phyloP scores from a whole-genome alignment of 1,140 invertebrate genomes.

The Diorhabda sublineata region DNA sequence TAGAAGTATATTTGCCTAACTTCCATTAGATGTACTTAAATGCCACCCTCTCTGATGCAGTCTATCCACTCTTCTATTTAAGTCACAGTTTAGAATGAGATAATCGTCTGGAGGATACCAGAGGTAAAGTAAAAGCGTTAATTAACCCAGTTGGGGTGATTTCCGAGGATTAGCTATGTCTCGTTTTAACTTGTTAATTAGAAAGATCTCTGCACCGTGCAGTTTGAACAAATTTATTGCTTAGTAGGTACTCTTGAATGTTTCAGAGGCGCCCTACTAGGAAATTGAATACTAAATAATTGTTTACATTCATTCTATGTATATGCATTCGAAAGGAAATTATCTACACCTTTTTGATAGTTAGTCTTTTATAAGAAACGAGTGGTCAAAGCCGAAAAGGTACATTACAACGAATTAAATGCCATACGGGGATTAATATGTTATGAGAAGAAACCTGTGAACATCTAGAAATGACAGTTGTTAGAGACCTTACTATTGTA shows the following conservation, averaged over 20 bases:
- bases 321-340: too few relatives aligned
- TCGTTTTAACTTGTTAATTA: conserved; percentile 34
- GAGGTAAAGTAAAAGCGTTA: conserved; percentile 27
- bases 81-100: conserved; percentile 30
- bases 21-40: too few relatives aligned
- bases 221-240: conserved; percentile 1
- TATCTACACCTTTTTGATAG: too few relatives aligned
- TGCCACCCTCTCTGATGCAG: neutral
- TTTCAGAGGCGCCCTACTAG: neutral
- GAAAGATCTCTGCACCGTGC: conserved; percentile 22
- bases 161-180: conserved; percentile 31
- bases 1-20: too few relatives aligned
- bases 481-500: neutral
- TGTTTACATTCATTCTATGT: too few relatives aligned
- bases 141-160: conserved; percentile 32
- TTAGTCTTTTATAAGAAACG: too few relatives aligned
- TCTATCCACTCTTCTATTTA: conserved; percentile 17
- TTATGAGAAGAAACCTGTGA: too few relatives aligned
- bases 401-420: too few relatives aligned
- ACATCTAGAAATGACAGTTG: neutral
- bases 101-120: conserved; percentile 28
- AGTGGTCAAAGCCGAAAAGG: too few relatives aligned
- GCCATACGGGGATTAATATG: too few relatives aligned
- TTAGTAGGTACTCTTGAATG: neutral
- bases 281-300: too few relatives aligned